phyloP scores from a whole-genome alignment of 2,888 invertebrate genomes.

The Nomada ferruginata region DNA sequence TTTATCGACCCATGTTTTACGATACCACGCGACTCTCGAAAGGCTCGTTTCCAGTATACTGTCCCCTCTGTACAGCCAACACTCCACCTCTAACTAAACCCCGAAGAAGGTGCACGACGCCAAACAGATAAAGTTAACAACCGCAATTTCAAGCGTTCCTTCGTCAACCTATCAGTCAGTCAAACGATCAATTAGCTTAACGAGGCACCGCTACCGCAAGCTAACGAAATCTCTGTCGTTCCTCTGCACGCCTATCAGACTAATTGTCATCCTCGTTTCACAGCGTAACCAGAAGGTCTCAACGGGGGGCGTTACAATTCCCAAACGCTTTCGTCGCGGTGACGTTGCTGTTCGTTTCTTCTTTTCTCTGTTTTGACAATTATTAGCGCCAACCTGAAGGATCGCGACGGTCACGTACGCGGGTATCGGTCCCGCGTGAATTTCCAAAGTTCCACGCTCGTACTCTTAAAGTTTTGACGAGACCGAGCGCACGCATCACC shows the following conservation, averaged over 20 bases:
- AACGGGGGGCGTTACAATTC: not conserved
- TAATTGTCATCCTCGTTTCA: constrained; percentile 22
- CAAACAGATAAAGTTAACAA: not conserved
- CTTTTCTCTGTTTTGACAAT: constrained; percentile 54
- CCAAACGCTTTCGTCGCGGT: not conserved
- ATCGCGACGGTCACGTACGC: constrained; percentile 45
- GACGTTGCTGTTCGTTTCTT: constrained; percentile 3
- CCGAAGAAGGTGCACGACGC: not conserved
- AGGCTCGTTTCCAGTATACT: too few species aligned
- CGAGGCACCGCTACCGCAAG: not conserved
- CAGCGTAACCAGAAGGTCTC: not conserved
- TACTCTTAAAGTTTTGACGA: constrained; percentile 75
- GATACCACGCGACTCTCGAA: too few species aligned
- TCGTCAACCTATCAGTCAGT: not conserved
- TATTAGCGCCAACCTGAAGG: constrained; percentile 51
- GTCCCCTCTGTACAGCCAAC: too few species aligned
- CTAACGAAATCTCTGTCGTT: constrained; percentile 1
- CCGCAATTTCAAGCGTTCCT: not conserved
- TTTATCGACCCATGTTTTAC: too few species aligned
- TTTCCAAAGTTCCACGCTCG: constrained; percentile 67
- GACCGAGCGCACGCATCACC: constrained; percentile 75
- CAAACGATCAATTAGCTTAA: constrained; percentile 32
- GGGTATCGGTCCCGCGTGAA: constrained; percentile 64
- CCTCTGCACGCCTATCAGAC: constrained; percentile 1
- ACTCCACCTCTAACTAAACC: too few species aligned